A percentile compares a stretch with the other conserved stretches of the same genome.
Evolutionary conservation across 1,140 invertebrate genomes (phyloP).

Genomic region (Whitmania pigra): DNA sequence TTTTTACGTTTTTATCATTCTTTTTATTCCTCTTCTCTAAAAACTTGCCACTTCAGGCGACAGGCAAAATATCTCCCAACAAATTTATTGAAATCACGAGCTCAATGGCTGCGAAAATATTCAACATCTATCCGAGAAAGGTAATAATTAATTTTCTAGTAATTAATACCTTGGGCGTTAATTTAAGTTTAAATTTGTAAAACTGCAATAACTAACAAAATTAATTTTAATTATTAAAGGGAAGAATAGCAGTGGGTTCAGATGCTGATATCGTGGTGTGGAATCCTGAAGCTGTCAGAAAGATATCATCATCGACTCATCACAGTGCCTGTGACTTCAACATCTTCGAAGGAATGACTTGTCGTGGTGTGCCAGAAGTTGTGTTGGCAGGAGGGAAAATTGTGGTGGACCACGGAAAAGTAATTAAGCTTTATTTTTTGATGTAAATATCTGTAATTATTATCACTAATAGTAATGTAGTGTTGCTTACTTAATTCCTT

Average conservation of each 20-base stretch:
- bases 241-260: conserved; percentile 75
- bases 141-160: conserved; percentile 34
- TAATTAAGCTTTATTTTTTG: conserved; percentile 24
- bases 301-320: conserved; percentile 83
- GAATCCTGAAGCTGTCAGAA: conserved; percentile 71
- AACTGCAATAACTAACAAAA: too few relatives aligned
- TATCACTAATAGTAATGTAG: background rate
- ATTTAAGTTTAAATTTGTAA: too few relatives aligned
- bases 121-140: conserved; percentile 93
- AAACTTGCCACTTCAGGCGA: too few relatives aligned
- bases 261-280: conserved; percentile 96
- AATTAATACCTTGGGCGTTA: too few relatives aligned
- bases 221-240: conserved; percentile 40
- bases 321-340: conserved; percentile 89
- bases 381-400: conserved; percentile 80
- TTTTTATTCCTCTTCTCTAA: too few relatives aligned
- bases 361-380: conserved; percentile 38
- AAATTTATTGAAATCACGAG: conserved; percentile 93
- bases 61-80: conserved; percentile 74
- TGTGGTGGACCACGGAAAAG: conserved; percentile 73
- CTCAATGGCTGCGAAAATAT: conserved; percentile 89
- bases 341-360: conserved; percentile 72
- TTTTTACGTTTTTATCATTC: too few relatives aligned
- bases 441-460: background rate
- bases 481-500: background rate